Conservation (phyloP, 2,797 vertebrate species). For the Pipistrellus pygmaeus region DNA sequence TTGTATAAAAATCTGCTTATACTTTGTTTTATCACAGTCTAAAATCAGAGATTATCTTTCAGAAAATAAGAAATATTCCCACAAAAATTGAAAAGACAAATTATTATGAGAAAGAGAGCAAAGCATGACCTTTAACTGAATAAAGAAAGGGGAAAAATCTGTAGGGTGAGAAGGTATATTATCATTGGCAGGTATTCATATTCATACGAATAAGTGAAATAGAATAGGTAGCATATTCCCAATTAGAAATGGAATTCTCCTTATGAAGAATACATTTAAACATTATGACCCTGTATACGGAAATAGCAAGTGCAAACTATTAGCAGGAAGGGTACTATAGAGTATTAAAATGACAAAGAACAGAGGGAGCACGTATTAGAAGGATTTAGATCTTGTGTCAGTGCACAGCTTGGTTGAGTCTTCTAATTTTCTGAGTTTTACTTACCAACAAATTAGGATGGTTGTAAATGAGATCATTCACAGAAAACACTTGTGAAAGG, state of each 20-base stretch:
- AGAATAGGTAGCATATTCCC: not conserved
- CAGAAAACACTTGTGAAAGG: not conserved
- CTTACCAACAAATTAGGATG: not conserved
- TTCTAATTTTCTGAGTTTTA: not conserved
- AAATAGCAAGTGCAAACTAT: not conserved
- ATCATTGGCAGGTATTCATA: not conserved
- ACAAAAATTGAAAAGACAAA: not conserved
- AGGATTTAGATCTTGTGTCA: not conserved
- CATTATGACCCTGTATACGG: not conserved
- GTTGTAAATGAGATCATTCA: not conserved
- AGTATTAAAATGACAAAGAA: not conserved
- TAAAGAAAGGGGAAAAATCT: not conserved
- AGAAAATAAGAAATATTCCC: not conserved
- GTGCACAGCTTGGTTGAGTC: not conserved
- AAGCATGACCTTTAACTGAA: not conserved
- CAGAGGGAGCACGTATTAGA: not conserved
- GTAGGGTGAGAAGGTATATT: not conserved
- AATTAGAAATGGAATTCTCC: not conserved
- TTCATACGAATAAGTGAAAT: not conserved
- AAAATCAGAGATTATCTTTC: not conserved
- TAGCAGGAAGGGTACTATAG: not conserved
- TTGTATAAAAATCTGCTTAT: not conserved
- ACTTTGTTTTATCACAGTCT: not conserved
- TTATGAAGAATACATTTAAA: not conserved
- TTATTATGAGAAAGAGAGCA: not conserved